Conservation (phyloP, 2,113 vertebrate species). For the Deroptyus accipitrinus region DNA sequence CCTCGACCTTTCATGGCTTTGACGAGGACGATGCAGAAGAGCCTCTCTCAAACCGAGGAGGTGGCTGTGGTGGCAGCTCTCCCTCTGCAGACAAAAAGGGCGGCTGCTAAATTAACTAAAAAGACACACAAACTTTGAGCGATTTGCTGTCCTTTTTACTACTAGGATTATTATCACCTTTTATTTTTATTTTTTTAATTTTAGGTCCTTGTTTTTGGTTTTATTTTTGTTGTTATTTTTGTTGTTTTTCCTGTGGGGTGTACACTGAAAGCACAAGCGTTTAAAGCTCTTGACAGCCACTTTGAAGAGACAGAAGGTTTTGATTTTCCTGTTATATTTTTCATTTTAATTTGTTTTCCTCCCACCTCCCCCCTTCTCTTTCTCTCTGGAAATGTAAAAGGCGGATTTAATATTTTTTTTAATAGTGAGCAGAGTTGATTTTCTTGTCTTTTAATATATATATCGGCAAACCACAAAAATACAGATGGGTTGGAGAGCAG, state of each 20-base stretch:
- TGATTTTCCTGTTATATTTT: slow-evolving; percentile 29
- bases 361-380: slow-evolving; percentile 22
- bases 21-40: slow-evolving; percentile 96
- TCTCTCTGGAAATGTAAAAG: slow-evolving; percentile 55
- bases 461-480: slow-evolving; percentile 61
- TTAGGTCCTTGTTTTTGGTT: slow-evolving; percentile 14
- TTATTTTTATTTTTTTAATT: slow-evolving; percentile 29
- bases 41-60: slow-evolving; percentile 84
- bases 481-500: slow-evolving; percentile 67
- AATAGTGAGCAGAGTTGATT: slow-evolving; percentile 77
- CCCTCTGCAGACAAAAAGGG: slow-evolving; percentile 89
- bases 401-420: slow-evolving; percentile 65
- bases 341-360: slow-evolving; percentile 29
- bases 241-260: slow-evolving; percentile 34
- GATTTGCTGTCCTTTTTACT: slow-evolving; percentile 66
- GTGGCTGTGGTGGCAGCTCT: slow-evolving; percentile 82
- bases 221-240: neutral
- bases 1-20: slow-evolving; percentile 98
- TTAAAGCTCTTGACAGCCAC: slow-evolving; percentile 61
- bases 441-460: slow-evolving; percentile 75
- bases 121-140: slow-evolving; percentile 66
- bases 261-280: slow-evolving; percentile 77
- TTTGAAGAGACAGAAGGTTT: slow-evolving; percentile 59
- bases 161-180: slow-evolving; percentile 72
- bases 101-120: slow-evolving; percentile 74